Evolutionary conservation across 2,113 vertebrate species (phyloP), one percentile per base, ranked within the genome.

Genomic region (Condylura cristata): DNA sequence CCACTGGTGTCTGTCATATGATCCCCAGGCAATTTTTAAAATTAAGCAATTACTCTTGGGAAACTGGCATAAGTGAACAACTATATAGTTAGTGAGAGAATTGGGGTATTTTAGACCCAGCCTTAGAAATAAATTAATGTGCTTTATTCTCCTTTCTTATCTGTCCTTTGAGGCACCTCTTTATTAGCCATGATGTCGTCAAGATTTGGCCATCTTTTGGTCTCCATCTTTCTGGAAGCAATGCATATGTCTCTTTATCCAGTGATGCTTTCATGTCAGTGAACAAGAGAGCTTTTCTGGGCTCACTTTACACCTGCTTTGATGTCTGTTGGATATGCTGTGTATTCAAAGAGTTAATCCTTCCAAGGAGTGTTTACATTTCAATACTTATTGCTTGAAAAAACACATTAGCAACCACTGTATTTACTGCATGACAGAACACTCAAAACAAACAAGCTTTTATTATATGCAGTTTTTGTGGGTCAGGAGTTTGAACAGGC

Each of bases 361-460:
- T 95, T 74, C 32, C 53, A 81, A 88, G 46, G 3, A 41, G 44
- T 32, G n/a, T 39, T 44, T 85, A 65, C 18, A 28, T 66, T 88
- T 93, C 71, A 65, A 46, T 48, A 84, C 17, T 8, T 74, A 61
- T 46, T 83, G 78, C 78, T 87, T 68, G 22, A 90, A 71, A 87
- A 83, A 84, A 84, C 30, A 37, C 30, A 70, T 71, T 58, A n/a
- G 63, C 53, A 46, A 56, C 37, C 5, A 12, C 66, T 63, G 58
- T 44, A 66, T 16, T 75, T 75, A 39, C 24, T 58, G 28, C 10
- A 3, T 41, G 48, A 51, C 24, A 65, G 86, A 76, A 89, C 26
- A 44, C 18, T 8, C 24, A 18, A 28, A 84, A 83, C 83, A 86
- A 89, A 28, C 32, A 46, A 39, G 4, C 68, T 87, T 82, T 76